Evolutionary conservation across 2,113 vertebrate genomes (phyloP), one percentile per base, ranked within the genome.

Genomic region (Dipodomys spectabilis): DNA sequence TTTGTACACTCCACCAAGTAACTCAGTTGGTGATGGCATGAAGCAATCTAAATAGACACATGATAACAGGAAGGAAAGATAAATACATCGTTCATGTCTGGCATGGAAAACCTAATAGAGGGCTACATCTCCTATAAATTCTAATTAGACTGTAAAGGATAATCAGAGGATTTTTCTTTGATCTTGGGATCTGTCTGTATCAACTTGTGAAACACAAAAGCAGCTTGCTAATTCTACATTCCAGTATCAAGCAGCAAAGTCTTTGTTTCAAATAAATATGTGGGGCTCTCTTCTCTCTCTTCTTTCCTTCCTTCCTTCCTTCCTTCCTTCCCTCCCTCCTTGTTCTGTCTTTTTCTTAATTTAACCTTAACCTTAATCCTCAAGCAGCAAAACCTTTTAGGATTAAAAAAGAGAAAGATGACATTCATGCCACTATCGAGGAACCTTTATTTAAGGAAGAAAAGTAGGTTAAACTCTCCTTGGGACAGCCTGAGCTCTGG

Each of bases 391-490:
- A 83, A 45, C 25, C 57, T 57, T 87, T 86, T 86, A 96, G 73
- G 35, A 65, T 83, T 32, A 35, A 35, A 82, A 32, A 90, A 74
- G 78, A 22, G 25, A 90, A 91, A 94, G 78, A 64, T 15, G 27
- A 27, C 85, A 35, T 72, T 68, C 57, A 8, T 68, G 87, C 81
- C 84, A 91, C 45, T 39, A 32, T 95, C 92, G 86, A 93, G 3
- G 44, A 92, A 53, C 16, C 83, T 94, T 96, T 97, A 95, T 94
- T 97, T 68, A 94, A 28, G 39, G 16, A 90, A 82, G 82, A 78
- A 93, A 92, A 87, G 69, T 65, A 73, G 53, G 45, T 75, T 91
- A 85, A 30, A 57, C 35, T 93, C 44, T 93, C 67, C 32, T 27
- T 32, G 20, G 82, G 8, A 94, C 39, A 97, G 60, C 65, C 95